Percentiles rank a stretch among this genome's conserved stretches.
Conservation (phyloP, 2,888 invertebrate genomes). For the Agonum fuliginosum region DNA sequence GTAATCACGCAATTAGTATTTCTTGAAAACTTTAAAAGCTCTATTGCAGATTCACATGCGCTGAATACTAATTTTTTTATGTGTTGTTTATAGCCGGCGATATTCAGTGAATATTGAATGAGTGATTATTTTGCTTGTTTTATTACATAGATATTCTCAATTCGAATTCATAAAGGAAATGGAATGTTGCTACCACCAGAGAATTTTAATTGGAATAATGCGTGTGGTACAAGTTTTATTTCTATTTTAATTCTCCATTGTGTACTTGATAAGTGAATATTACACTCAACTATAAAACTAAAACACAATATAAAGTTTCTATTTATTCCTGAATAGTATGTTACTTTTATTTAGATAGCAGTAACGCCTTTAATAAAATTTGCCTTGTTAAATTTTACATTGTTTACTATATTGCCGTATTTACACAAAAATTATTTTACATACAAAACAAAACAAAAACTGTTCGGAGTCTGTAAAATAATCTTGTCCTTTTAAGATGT, state of each 20-base stretch:
- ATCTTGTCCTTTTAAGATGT: no score
- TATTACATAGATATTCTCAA: constrained; percentile 32
- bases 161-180: constrained; percentile 36
- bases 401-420: no score
- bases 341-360: no score
- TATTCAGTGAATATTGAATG: constrained; percentile 10
- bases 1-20: constrained; percentile 27
- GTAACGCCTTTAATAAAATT: no score
- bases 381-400: no score
- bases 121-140: constrained; percentile 22
- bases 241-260: constrained; percentile 9
- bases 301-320: constrained; percentile 6
- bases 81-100: constrained; percentile 9
- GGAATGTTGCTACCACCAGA: not conserved
- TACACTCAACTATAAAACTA: not conserved
- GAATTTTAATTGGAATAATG: constrained; percentile 4
- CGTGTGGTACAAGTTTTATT: constrained; percentile 27
- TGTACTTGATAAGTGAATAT: not conserved
- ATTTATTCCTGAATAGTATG: no score
- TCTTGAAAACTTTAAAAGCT: constrained; percentile 12
- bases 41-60: constrained; percentile 2
- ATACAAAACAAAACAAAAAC: no score
- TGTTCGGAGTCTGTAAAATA: no score
- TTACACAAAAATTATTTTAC: no score
- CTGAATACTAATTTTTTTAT: constrained; percentile 30